A percentile compares a stretch with the other conserved stretches of the same genome.
phyloP scores from a whole-genome alignment of 2,113 vertebrate species.

The Chionomys nivalis region DNA sequence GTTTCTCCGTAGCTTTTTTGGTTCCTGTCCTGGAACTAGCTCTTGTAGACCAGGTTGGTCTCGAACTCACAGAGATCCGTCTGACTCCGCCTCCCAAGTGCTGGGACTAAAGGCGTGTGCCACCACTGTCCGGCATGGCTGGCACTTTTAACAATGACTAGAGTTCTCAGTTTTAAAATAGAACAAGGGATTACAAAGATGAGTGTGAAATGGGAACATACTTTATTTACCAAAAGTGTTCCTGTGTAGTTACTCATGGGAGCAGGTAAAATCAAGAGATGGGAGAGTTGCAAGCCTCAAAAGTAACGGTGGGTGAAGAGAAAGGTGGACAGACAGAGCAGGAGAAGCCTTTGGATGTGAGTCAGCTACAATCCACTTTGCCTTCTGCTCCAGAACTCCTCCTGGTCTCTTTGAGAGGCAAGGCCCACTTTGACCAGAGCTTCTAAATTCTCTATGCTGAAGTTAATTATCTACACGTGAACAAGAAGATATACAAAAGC shows the following conservation, averaged over 20 bases:
- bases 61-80: too few species aligned
- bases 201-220: background rate
- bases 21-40: too few species aligned
- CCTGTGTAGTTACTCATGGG: background rate
- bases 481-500: background rate
- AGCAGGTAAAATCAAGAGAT: conserved; percentile 1
- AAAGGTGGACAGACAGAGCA: background rate
- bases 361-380: background rate
- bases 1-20: too few species aligned
- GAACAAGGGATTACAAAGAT: background rate
- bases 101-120: too few species aligned
- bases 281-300: background rate
- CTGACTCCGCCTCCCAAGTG: too few species aligned
- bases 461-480: background rate
- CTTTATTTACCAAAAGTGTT: background rate
- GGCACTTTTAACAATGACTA: background rate
- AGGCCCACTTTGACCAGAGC: background rate
- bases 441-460: background rate
- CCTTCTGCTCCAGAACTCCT: background rate
- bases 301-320: background rate
- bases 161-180: conserved; percentile 2
- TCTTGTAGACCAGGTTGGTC: too few species aligned
- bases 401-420: background rate
- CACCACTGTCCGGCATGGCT: too few species aligned
- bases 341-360: background rate